phyloP scores from a whole-genome alignment of 2,797 vertebrate genomes.

The Podarcis siculus region DNA sequence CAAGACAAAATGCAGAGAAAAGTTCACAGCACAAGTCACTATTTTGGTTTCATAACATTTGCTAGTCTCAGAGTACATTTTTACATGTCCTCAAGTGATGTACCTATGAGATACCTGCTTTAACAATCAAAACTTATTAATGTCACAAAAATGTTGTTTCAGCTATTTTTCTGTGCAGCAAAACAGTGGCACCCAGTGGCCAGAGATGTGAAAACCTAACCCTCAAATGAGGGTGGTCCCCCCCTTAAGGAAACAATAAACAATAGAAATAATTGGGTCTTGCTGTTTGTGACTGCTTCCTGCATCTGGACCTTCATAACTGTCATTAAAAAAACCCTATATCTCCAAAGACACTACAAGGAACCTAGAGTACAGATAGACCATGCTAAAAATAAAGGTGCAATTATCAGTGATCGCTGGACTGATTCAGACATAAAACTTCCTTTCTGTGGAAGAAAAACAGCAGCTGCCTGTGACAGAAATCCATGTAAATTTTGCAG shows the following conservation, averaged over 20 bases:
- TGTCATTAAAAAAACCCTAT: background rate
- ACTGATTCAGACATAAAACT: background rate
- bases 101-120: constrained; percentile 31
- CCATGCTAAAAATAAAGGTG: background rate
- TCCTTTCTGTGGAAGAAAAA: background rate
- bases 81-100: constrained; percentile 52
- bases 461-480: background rate
- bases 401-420: background rate
- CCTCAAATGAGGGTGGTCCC: background rate
- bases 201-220: constrained; percentile 51
- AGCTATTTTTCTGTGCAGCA: constrained; percentile 69
- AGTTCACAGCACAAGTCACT: background rate
- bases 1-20: too few relatives aligned
- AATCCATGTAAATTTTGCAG: background rate
- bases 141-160: constrained; percentile 63
- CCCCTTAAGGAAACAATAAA: background rate
- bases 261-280: background rate
- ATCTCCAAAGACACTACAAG: background rate
- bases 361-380: background rate
- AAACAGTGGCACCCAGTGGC: constrained; percentile 75
- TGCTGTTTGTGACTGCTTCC: background rate
- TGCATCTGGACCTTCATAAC: background rate
- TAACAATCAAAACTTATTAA: constrained; percentile 54
- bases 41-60: constrained; percentile 49
- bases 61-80: constrained; percentile 36